phyloP scores from a whole-genome alignment of 2,113 vertebrate genomes.

The Sakesphorus luctuosus region DNA sequence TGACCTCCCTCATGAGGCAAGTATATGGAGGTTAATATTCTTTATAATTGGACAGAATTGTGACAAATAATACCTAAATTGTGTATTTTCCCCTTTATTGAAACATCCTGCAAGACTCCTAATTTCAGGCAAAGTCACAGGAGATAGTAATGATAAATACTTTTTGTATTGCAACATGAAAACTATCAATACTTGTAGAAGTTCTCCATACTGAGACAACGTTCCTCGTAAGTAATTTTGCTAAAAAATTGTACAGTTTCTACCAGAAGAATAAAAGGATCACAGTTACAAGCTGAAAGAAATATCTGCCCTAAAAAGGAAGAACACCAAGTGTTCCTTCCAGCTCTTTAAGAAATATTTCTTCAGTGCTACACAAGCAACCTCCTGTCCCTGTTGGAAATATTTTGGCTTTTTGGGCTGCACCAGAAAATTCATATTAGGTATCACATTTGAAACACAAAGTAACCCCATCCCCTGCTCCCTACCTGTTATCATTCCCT shows the following conservation, averaged over 20 bases:
- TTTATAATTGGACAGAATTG: not conserved
- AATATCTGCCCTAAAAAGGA: not conserved
- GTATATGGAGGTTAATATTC: not conserved
- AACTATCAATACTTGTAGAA: not conserved
- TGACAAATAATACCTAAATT: not conserved
- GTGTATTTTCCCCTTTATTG: not conserved
- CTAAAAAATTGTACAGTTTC: not conserved
- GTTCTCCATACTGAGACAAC: not conserved
- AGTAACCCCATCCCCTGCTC: not conserved
- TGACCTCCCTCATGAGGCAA: not conserved
- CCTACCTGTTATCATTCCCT: not conserved
- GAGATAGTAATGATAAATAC: not conserved
- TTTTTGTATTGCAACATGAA: not conserved
- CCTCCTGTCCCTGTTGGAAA: not conserved
- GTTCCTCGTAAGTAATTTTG: not conserved
- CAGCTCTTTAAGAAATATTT: not conserved
- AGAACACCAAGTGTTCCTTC: not conserved
- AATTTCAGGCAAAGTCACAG: not conserved
- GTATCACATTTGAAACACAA: not conserved
- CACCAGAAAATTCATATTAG: not conserved
- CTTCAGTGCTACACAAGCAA: not conserved
- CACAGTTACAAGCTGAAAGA: not conserved
- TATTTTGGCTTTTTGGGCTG: not conserved
- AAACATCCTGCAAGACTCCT: not conserved
- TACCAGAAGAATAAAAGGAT: not conserved